A percentile compares a stretch with the other conserved stretches of the same genome.
Conservation (phyloP, 2,888 invertebrate species). For the Cephalotes varians region DNA sequence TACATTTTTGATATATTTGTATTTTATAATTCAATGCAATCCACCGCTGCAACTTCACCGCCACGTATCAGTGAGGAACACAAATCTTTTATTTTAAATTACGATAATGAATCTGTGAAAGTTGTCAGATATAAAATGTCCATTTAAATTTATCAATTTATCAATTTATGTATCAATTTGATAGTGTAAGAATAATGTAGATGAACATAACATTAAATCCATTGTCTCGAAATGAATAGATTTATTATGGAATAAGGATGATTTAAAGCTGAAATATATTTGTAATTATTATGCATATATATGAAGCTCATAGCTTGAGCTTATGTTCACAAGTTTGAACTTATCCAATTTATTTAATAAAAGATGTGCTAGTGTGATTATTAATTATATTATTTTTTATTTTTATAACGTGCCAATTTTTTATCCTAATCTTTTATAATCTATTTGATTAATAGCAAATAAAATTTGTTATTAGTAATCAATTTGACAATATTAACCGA, state of each 20-base stretch:
- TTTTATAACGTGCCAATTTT: not conserved
- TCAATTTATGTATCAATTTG: not conserved
- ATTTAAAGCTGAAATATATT: not conserved
- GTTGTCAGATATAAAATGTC: not conserved
- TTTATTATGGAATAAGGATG: not conserved
- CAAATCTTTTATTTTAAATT: not conserved
- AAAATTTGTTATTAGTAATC: not conserved
- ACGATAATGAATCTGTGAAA: not conserved
- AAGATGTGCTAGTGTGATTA: not conserved
- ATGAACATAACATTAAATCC: not conserved
- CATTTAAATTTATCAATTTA: not conserved
- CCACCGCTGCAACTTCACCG: not conserved
- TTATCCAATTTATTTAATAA: not conserved
- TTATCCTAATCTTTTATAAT: not conserved
- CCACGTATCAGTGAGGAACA: not conserved
- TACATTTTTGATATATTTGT: not conserved
- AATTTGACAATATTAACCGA: not conserved
- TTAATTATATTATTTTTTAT: not conserved
- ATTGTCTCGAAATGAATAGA: not conserved
- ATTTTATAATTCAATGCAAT: not conserved
- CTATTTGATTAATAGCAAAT: not conserved
- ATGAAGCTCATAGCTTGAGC: not conserved
- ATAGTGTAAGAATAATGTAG: not conserved
- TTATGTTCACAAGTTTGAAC: too few relatives aligned
- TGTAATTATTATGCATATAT: not conserved